Base-by-base conservation (phyloP, 1,140 invertebrate species). In the Heliothis virescens region DNA sequence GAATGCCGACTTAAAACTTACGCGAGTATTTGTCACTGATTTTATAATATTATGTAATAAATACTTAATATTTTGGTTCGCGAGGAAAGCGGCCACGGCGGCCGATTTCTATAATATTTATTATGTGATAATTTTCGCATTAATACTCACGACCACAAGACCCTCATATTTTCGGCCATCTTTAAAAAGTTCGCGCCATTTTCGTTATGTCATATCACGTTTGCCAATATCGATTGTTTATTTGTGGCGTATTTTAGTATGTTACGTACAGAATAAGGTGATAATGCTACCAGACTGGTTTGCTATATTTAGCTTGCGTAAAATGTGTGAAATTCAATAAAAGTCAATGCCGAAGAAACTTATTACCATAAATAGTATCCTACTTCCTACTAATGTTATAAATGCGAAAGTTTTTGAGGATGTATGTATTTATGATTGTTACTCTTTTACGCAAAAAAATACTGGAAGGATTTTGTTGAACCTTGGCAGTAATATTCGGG, bases 21-120 rank as follows among this genome's bases (percentile, higher is more conserved):
- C n/a, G 16, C 41, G 72, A 48, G n/a, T 47, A 15, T 15, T 50
- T 67, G 16, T 50, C 41, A 67, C 47, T 15, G 41, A 52, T 50
- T 52, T 69, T 69, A 29, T 52, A 50, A 13, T 29, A 62, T 75
- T 75, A 75, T 60, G 41, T 60, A 75, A 62, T 57, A 75, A 7
- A 47, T 48, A 59, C 34, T 21, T 48, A 50, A 47, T 48, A 73
- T 75, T 11, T 47, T 2, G 16, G 53, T 29, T 69, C 21, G 16
- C 41, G 18, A 53, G 13, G 48, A 48, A 21, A 41, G 3, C 12
- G 18, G 2, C 1, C 16, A 69, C 52, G 5, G 13, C 48, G 16
- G 3, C 26, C 41, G 16, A 10, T 9, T 57, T 48, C 3, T 62
- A 47, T 13, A 13, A 47, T 60, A 60, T 75, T 75, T 75, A 75